A percentile compares a stretch with the other conserved stretches of the same genome.
These are phyloP conservation scores for Lochmaea capreae DNA, from an alignment of 2,888 invertebrate species.

Conservation along the genomic window DNA sequence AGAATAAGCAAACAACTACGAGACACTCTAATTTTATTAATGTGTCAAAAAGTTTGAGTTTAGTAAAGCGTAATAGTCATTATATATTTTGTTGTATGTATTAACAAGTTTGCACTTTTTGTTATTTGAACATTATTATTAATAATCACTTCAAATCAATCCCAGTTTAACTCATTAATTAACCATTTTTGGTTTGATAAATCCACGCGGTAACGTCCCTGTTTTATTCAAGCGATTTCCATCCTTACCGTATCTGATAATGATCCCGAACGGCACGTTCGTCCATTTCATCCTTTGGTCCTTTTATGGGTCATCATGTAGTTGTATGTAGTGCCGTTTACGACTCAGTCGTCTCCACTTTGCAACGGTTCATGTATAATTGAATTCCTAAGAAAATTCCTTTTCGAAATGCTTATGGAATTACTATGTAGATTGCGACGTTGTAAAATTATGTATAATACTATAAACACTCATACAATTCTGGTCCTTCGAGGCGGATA, in stretches of 20 bases:
- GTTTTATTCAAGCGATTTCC: conserved; percentile 58
- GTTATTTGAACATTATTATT: too few relatives aligned
- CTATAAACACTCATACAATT: not conserved
- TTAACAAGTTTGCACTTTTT: too few relatives aligned
- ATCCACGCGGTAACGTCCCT: conserved; percentile 41
- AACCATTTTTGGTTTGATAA: not conserved
- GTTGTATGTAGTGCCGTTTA: conserved; percentile 48
- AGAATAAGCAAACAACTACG: too few relatives aligned
- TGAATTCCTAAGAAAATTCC: conserved; percentile 52
- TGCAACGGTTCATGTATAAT: conserved; percentile 45
- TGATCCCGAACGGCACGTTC: conserved; percentile 52
- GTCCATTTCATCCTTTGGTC: conserved; percentile 47
- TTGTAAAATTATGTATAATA: not conserved
- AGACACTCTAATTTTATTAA: too few relatives aligned
- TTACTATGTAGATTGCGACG: not conserved
- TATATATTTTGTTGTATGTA: too few relatives aligned
- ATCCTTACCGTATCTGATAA: conserved; percentile 63
- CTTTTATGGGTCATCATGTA: conserved; percentile 56
- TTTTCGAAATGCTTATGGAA: conserved; percentile 9
- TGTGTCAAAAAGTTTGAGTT: too few relatives aligned
- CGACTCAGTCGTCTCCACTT: conserved; percentile 39
- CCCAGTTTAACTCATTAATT: too few relatives aligned
- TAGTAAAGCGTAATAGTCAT: too few relatives aligned
- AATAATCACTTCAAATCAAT: too few relatives aligned
- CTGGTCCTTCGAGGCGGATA: too few relatives aligned